These are phyloP conservation scores for Augiades crinisus DNA, from an alignment of 2,888 invertebrate genomes.

Conservation along the genomic window DNA sequence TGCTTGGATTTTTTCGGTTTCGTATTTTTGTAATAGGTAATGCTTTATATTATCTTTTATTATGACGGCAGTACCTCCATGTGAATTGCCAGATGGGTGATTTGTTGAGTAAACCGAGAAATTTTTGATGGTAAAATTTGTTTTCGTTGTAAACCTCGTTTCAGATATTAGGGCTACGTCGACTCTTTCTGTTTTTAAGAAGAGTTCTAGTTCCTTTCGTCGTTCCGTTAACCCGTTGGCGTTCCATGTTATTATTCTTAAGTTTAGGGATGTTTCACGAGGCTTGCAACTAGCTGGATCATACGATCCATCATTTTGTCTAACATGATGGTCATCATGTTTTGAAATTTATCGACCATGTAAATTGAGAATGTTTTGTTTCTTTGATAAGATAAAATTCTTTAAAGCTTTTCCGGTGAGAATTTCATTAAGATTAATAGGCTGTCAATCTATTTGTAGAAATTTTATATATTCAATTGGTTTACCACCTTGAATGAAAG, in stretches of 20 bases:
- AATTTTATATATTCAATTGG: too few species aligned
- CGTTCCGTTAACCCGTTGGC: constrained; percentile 33
- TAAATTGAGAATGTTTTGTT: too few species aligned
- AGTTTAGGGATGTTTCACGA: constrained; percentile 16
- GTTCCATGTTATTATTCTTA: constrained; percentile 32
- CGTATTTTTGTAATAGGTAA: constrained; percentile 15
- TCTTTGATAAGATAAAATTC: too few species aligned
- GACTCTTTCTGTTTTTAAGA: constrained; percentile 29
- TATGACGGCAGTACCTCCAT: constrained; percentile 34
- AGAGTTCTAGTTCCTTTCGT: constrained; percentile 30
- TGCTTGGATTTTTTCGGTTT: constrained; percentile 30
- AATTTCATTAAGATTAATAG: too few species aligned
- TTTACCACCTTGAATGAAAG: too few species aligned
- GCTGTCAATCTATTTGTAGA: too few species aligned
- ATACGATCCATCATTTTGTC: constrained; percentile 33
- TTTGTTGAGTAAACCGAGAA: constrained; percentile 27
- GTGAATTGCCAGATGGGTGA: constrained; percentile 32
- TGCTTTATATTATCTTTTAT: constrained; percentile 32
- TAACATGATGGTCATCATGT: constrained; percentile 28
- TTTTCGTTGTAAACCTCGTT: constrained; percentile 32
- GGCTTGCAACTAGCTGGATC: constrained; percentile 25
- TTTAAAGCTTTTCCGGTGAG: too few species aligned
- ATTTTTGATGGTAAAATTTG: constrained; percentile 24
- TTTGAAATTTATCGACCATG: constrained; percentile 8
- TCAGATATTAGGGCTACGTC: constrained; percentile 35